phyloP scores from a whole-genome alignment of 2,888 invertebrate species.

The Erebia epiphron region DNA sequence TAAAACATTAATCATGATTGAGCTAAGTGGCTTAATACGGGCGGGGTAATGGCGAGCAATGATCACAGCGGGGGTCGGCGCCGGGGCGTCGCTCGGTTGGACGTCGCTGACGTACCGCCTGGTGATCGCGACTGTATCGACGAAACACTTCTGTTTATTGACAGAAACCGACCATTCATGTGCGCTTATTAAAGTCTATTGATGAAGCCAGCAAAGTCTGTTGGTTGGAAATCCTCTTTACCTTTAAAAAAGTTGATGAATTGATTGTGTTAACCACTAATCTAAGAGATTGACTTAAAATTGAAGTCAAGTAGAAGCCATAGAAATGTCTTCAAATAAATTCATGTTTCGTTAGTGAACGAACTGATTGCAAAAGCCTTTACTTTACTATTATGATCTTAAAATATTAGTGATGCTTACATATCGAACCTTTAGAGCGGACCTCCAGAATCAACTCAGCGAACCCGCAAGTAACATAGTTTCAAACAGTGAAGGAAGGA shows the following conservation, averaged over 20 bases:
- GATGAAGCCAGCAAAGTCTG: neutral
- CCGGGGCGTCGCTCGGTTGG: slow-evolving; percentile 67
- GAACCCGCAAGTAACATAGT: slow-evolving; percentile 19
- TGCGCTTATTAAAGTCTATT: slow-evolving; percentile 16
- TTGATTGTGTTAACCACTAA: neutral
- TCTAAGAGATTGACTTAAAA: neutral
- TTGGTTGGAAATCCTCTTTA: neutral
- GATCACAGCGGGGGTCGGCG: slow-evolving; percentile 80
- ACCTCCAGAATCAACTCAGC: slow-evolving; percentile 16
- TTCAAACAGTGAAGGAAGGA: slow-evolving; percentile 54
- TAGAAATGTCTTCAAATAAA: no score
- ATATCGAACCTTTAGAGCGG: neutral
- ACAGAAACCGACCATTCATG: slow-evolving; percentile 5
- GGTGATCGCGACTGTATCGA: slow-evolving; percentile 17
- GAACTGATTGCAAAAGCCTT: no score
- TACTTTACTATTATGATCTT: neutral
- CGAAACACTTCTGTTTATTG: slow-evolving; percentile 19
- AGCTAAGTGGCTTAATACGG: slow-evolving; percentile 84
- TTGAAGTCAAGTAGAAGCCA: no score
- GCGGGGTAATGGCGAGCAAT: slow-evolving; percentile 80
- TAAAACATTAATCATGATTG: slow-evolving; percentile 83
- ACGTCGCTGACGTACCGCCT: slow-evolving; percentile 60
- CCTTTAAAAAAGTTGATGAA: neutral
- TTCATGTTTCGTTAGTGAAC: no score
- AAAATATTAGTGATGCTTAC: neutral